These are phyloP conservation scores for Patella ulyssiponensis DNA, from an alignment of 2,888 invertebrate species.

Conservation along the genomic window DNA sequence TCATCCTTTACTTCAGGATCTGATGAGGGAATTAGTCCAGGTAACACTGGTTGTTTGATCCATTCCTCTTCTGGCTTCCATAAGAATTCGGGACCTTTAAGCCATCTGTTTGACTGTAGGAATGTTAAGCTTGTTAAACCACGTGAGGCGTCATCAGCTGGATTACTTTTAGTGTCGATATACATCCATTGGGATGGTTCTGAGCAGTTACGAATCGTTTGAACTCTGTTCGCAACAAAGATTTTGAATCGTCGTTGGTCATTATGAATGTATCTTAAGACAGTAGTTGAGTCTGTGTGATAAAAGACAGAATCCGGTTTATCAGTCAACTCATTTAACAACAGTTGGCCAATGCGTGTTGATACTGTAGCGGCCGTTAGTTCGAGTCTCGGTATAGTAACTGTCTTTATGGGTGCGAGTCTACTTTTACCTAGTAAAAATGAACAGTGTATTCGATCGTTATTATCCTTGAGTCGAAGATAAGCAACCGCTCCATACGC, in stretches of 20 bases:
- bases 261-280: slow-evolving; percentile 14
- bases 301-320: background rate
- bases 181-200: slow-evolving; percentile 1
- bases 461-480: background rate
- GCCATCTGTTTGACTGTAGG: slow-evolving; percentile 11
- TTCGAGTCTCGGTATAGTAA: slow-evolving; percentile 22
- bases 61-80: slow-evolving; percentile 19
- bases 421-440: slow-evolving; percentile 19
- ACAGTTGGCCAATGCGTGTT: background rate
- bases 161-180: slow-evolving; percentile 4
- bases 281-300: slow-evolving; percentile 12
- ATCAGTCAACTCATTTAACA: background rate
- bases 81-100: slow-evolving; percentile 21
- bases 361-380: slow-evolving; percentile 20
- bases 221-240: slow-evolving; percentile 18
- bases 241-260: slow-evolving; percentile 15
- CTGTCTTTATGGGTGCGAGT: slow-evolving; percentile 14
- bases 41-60: slow-evolving; percentile 16
- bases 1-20: slow-evolving; percentile 18
- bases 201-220: background rate
- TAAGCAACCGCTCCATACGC: slow-evolving; percentile 22
- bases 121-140: background rate
- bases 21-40: background rate
- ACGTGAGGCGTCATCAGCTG: slow-evolving; percentile 13
- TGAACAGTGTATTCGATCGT: slow-evolving; percentile 15